Percentiles rank a stretch among this genome's conserved stretches.
These are phyloP conservation scores for Platerodrilus igneus DNA, from an alignment of 2,888 invertebrate genomes.

Conservation along the genomic window DNA sequence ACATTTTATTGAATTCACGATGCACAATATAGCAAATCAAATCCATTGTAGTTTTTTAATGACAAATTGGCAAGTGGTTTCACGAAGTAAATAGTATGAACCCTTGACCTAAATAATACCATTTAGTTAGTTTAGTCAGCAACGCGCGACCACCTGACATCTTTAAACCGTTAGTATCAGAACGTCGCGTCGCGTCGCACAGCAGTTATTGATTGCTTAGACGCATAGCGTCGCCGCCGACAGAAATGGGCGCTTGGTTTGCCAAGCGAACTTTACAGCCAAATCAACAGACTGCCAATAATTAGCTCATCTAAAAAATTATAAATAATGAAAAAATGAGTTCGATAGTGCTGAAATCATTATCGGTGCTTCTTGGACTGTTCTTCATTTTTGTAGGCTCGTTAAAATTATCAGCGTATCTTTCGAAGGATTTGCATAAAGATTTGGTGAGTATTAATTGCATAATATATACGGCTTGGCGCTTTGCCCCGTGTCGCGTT, in stretches of 20 bases:
- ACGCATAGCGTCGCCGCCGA: slow-evolving; percentile 36
- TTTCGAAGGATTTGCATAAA: slow-evolving; percentile 93
- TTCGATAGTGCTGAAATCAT: slow-evolving; percentile 82
- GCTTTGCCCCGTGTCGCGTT: slow-evolving; percentile 41
- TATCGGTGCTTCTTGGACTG: slow-evolving; percentile 85
- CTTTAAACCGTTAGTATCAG: slow-evolving; percentile 33
- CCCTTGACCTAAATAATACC: slow-evolving; percentile 18
- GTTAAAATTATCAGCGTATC: slow-evolving; percentile 84
- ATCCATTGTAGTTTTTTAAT: too few species aligned
- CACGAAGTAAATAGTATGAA: slow-evolving; percentile 11
- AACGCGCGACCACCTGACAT: slow-evolving; percentile 24
- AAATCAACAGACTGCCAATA: slow-evolving; percentile 1
- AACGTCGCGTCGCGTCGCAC: slow-evolving; percentile 32
- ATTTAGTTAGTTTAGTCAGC: slow-evolving; percentile 18
- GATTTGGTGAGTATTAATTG: slow-evolving; percentile 73
- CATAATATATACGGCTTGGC: slow-evolving; percentile 40
- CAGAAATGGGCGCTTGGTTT: slow-evolving; percentile 33
- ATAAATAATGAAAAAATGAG: slow-evolving; percentile 47
- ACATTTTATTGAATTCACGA: too few species aligned
- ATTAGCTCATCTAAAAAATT: neutral
- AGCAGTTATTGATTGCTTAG: slow-evolving; percentile 43
- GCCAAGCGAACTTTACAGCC: slow-evolving; percentile 8
- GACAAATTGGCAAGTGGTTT: too few species aligned
- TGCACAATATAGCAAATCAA: too few species aligned
- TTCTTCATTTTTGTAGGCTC: slow-evolving; percentile 95